Base-by-base conservation (phyloP, 2,888 invertebrate genomes). In the Mesorhabditis sp. region DNA sequence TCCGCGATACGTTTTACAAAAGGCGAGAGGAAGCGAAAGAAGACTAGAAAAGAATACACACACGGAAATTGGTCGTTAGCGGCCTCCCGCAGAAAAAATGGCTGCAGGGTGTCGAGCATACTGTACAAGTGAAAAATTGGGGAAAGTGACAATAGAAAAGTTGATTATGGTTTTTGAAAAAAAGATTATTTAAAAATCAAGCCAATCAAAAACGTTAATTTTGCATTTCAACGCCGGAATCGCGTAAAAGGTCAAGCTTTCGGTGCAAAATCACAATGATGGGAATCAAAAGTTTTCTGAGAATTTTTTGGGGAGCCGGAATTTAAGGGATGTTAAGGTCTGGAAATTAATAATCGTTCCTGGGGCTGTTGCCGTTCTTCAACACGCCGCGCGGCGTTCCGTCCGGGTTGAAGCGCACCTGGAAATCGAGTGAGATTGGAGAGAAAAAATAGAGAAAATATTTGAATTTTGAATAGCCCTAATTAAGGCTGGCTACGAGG, bases 361-460 rank as follows among this genome's bases (percentile, higher is more conserved):
- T 67, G 69, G 72, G 64, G 58, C 74, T 75, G 67, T 78, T 72
- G 28, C 76, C 76, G 69, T 81, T 80, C 69, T 84, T 84, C 70
- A 85, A 73, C 5, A 84, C 84, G 5, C 82, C 84, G 15, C 81
- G 78, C 42, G 84, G 84, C n/a, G 83, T 81, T 67, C 83, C 84
- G 69, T 85, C 83, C 6, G 85, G 82, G 72, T 84, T 84, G 78
- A 84, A 84, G 10, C 84, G 83, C 4, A 84, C 84, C 43, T 82
- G 76, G 70, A 45, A 74, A 13, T 50, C 58, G 58, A 50, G 7
- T 50, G 58, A 50, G n/a, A 50, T 50, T n/a, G 10, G 58, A 50
- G 58, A 50, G n/a, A 50, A 50, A n/a, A 50, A 50, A 28, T 2
- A 28, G 2, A 28, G 28, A 28, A 28, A 28, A 28, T 28, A 28